Evolutionary conservation across 2,113 vertebrate species (phyloP).

Genomic region (Pseudolaguvia tuberculata): DNA sequence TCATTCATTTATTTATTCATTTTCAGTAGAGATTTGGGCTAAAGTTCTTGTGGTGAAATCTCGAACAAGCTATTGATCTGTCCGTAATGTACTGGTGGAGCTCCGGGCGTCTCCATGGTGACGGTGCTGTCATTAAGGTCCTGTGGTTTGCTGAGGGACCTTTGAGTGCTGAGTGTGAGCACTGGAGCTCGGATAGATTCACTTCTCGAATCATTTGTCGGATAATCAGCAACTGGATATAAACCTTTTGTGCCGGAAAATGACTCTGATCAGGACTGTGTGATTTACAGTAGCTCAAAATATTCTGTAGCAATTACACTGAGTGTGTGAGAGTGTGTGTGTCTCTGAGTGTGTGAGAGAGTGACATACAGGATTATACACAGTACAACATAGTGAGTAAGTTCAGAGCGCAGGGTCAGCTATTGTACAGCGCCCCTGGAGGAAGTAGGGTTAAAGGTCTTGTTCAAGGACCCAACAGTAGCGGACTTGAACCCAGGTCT

Average conservation of each 20-base stretch:
- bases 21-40: slow-evolving; percentile 6
- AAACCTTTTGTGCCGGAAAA: not conserved
- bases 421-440: too few species aligned
- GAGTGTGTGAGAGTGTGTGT: too few species aligned
- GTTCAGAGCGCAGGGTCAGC: too few species aligned
- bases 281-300: not conserved
- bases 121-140: slow-evolving; percentile 22
- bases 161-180: not conserved
- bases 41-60: slow-evolving; percentile 45
- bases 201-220: slow-evolving; percentile 19
- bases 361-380: too few species aligned
- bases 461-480: too few species aligned
- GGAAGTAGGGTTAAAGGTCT: too few species aligned
- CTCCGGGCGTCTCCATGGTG: slow-evolving; percentile 29
- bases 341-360: not conserved
- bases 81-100: slow-evolving; percentile 27
- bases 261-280: not conserved
- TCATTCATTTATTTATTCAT: not conserved
- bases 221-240: slow-evolving; percentile 29
- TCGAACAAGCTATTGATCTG: slow-evolving; percentile 33
- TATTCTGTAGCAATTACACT: not conserved
- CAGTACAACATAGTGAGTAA: too few species aligned
- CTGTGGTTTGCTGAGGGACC: slow-evolving; percentile 5
- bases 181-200: slow-evolving; percentile 1
- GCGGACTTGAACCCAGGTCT: too few species aligned